These are phyloP conservation scores for Hymenopus coronatus DNA, from an alignment of 2,888 invertebrate genomes.

Conservation along the genomic window DNA sequence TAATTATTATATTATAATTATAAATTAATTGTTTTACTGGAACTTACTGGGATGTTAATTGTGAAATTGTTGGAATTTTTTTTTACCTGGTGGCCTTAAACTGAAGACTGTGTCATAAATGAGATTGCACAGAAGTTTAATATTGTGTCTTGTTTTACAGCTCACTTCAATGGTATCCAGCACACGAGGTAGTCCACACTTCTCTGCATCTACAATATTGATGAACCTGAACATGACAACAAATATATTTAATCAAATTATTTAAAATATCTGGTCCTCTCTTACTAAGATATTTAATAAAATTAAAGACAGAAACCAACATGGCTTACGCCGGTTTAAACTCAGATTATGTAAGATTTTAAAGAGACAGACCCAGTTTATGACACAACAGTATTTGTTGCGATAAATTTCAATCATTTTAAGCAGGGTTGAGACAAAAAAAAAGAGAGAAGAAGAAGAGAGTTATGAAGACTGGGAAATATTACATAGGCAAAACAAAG, in stretches of 20 bases:
- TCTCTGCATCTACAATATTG: slow-evolving; percentile 92
- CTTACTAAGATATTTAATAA: no score
- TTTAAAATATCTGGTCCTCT: no score
- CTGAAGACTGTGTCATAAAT: slow-evolving; percentile 93
- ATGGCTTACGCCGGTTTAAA: no score
- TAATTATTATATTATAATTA: no score
- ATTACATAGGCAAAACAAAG: no score
- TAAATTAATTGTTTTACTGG: no score
- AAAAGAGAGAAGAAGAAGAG: no score
- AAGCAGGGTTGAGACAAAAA: not conserved
- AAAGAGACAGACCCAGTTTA: no score
- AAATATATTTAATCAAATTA: no score
- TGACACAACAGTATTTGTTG: not conserved
- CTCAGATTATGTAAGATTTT: no score
- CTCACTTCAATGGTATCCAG: slow-evolving; percentile 90
- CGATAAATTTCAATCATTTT: not conserved
- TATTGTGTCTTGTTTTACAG: slow-evolving; percentile 84
- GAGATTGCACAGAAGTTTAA: slow-evolving; percentile 83
- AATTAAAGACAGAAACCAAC: no score
- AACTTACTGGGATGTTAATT: not conserved
- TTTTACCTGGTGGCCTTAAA: slow-evolving; percentile 76
- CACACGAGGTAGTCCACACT: slow-evolving; percentile 89
- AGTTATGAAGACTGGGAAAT: no score
- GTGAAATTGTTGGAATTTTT: not conserved
- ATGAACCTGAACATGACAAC: slow-evolving; percentile 60